Base-by-base conservation (phyloP, 1,140 invertebrate species). In the Belonocnema kinseyi region DNA sequence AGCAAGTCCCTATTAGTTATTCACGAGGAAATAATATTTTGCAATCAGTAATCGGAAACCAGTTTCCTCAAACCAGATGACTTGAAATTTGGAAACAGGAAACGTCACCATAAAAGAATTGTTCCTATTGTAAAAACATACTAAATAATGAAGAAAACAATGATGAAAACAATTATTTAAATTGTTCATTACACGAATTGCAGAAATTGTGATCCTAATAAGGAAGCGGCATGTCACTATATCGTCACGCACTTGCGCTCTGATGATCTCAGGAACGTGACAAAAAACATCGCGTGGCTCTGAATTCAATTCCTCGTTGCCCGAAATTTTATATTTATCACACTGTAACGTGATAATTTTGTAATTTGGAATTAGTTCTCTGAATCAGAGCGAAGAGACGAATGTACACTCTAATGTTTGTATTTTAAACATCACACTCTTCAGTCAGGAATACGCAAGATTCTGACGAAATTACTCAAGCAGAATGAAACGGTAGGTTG, bases 1-100 rank as follows among this genome's bases (percentile, higher is more conserved):
- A 33, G 61, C 61, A 66, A 66, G 61, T 66, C 33, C 61, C 61
- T 66, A 66, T 66, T 66, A 66, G 61, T 66, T 66, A 66, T 66
- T 66, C 40, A 66, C 61, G 26, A 26, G 61, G 46, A 66, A 66
- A 66, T 66, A 66, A 66, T 66, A 66, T 66, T 66, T 66, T 66
- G 61, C 61, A 66, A 66, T 66, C 61, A 14, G 33, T 40, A 40
- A 66, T 66, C 26, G 12, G 61, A 66, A 66, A 66, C 61, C 61
- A 46, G 61, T 66, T 66, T 66, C 40, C 61, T 66, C 61, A 66
- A 66, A 26, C 40, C 33, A 66, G 11, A 40, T 66, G 26, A 66
- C 33, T 46, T 16, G 26, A 66, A 66, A 40, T 66, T 46, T 66
- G 40, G 61, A 66, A 66, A 66, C 61, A 66, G 21, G 61, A 66